These are phyloP conservation scores for Pyrrhosoma nymphula DNA, from an alignment of 2,888 invertebrate genomes.

Conservation along the genomic window DNA sequence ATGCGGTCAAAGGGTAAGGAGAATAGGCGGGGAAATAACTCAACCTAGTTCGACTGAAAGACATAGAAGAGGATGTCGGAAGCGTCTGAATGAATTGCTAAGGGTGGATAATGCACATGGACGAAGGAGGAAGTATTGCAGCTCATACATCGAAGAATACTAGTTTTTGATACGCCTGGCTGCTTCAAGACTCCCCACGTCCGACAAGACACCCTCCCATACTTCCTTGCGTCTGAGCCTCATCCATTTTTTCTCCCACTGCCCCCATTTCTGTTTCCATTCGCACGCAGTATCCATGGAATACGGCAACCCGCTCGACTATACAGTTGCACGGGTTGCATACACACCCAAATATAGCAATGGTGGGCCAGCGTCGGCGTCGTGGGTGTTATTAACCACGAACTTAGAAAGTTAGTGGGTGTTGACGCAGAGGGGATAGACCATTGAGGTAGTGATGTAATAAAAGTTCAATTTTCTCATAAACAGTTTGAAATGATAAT, in stretches of 20 bases:
- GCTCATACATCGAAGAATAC: not conserved
- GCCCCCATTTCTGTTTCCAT: not conserved
- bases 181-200: not conserved
- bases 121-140: not conserved
- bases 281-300: not conserved
- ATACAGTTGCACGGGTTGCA: constrained; percentile 23
- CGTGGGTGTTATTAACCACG: too few species aligned
- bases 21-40: too few species aligned
- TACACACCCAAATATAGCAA: not conserved
- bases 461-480: too few species aligned
- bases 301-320: not conserved
- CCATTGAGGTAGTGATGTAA: too few species aligned
- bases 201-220: not conserved
- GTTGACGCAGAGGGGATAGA: too few species aligned
- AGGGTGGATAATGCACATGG: not conserved
- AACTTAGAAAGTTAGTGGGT: too few species aligned
- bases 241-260: not conserved
- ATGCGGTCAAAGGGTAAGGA: too few species aligned
- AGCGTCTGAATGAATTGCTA: not conserved
- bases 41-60: too few species aligned
- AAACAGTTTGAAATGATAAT: too few species aligned
- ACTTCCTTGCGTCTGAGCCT: not conserved
- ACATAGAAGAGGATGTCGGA: too few species aligned
- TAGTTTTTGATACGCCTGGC: not conserved
- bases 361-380: not conserved